These are phyloP conservation scores for Monochamus alternatus DNA, from an alignment of 2,888 invertebrate species.

Conservation along the genomic window DNA sequence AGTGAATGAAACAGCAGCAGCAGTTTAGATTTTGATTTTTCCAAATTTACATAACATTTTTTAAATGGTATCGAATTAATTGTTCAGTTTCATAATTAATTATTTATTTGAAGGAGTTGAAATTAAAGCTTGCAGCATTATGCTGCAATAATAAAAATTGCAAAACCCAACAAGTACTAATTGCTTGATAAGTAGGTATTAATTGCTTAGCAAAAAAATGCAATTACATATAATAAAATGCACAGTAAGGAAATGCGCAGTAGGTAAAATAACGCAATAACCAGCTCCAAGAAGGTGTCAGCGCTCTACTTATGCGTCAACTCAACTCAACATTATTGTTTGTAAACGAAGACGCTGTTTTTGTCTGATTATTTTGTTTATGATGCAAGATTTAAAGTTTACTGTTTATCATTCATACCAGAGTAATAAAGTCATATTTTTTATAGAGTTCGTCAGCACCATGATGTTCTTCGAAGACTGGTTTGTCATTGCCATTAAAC, in stretches of 20 bases:
- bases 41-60: no score
- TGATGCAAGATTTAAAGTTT: constrained; percentile 18
- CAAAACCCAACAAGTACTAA: neutral
- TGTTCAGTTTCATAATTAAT: neutral
- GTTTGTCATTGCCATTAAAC: constrained; percentile 5
- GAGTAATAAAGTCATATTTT: constrained; percentile 5
- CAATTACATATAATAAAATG: neutral
- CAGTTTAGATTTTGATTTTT: no score
- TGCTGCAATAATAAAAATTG: neutral
- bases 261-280: neutral
- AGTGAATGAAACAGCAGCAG: no score
- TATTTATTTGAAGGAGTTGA: neutral
- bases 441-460: constrained; percentile 17
- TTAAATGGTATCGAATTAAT: neutral
- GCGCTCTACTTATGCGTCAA: constrained; percentile 24
- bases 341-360: constrained; percentile 11
- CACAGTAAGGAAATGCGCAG: neutral
- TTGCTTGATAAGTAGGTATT: neutral
- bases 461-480: neutral
- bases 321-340: constrained; percentile 7
- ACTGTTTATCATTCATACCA: constrained; percentile 11
- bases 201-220: neutral
- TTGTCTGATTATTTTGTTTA: constrained; percentile 27
- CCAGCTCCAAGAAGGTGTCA: constrained; percentile 25
- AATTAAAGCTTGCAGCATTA: neutral